Conservation (phyloP, 2,888 invertebrate species). For the Aradus depressus region DNA sequence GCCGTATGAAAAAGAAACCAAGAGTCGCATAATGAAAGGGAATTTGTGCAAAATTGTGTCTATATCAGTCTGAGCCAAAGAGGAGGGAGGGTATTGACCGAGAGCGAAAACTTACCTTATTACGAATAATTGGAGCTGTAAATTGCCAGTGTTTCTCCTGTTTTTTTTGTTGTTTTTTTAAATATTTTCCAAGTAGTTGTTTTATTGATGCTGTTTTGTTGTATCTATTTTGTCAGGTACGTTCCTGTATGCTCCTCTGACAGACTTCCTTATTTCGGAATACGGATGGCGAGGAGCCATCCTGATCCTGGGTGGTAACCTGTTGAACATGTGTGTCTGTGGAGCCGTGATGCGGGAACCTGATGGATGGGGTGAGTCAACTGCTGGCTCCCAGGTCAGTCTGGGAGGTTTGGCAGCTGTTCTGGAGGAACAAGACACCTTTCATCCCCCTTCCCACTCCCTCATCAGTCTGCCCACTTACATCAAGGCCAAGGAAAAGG, state of each 20-base stretch:
- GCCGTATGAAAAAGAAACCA: too few species aligned
- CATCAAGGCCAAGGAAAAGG: slow-evolving; percentile 55
- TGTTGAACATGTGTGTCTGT: slow-evolving; percentile 74
- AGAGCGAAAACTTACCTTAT: too few species aligned
- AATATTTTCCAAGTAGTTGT: too few species aligned
- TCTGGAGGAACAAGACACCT: background rate
- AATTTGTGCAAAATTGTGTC: too few species aligned
- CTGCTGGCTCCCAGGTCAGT: slow-evolving; percentile 2
- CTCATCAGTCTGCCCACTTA: slow-evolving; percentile 65
- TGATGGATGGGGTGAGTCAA: slow-evolving; percentile 52
- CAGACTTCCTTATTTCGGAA: slow-evolving; percentile 61
- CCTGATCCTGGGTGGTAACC: slow-evolving; percentile 56
- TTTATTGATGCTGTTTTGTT: too few species aligned
- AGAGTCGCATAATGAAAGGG: too few species aligned
- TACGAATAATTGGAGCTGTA: too few species aligned
- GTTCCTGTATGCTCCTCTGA: slow-evolving; percentile 76
- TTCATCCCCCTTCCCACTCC: slow-evolving; percentile 48
- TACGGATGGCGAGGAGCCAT: slow-evolving; percentile 81
- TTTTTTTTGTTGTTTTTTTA: too few species aligned
- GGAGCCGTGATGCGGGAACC: slow-evolving; percentile 81
- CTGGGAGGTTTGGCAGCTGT: slow-evolving; percentile 6
- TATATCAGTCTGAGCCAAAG: too few species aligned
- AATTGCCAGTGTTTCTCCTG: too few species aligned
- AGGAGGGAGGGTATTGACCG: too few species aligned
- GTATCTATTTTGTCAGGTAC: slow-evolving; percentile 52